Evolutionary conservation across 2,888 invertebrate genomes (phyloP), one percentile per base, ranked within the genome.

Genomic region (Drosophila setosimentum): DNA sequence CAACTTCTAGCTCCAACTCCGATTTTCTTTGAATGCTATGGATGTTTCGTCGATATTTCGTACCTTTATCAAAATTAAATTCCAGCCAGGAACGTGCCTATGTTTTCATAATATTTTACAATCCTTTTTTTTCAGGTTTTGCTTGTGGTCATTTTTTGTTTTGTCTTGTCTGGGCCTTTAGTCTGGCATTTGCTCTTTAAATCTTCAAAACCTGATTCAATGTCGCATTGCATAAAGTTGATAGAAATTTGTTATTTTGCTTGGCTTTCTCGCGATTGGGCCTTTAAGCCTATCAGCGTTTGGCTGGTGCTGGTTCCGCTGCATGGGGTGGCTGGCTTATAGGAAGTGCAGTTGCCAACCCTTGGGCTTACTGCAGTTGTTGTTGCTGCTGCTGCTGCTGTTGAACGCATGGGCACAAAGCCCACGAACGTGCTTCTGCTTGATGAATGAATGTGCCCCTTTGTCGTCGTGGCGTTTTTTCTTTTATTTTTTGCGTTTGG

Each of bases 61-160:
- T 90, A 89, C 87, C 87, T 90, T 82, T 87, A 89, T 90, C 85
- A 87, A 87, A 87, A 87, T 87, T 87, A 89, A 89, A 90, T 90
- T 87, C 88, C 89, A 64, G 48, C 68, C 55, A 48, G 45, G 64
- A 69, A 80, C 75, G 76, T 73, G 85, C 74, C 83, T 80, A 80
- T 64, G 66, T 81, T 59, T 70, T 50, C 64, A 65, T 69, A 57
- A 62, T 64, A 55, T 54, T 69, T 60, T 21, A 24, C 55, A 33
- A 64, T 42, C 30, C 16, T 60, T 50, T 49, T 66, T 59, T 42
- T 73, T 8, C 2, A 4, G 21, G 49, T 59, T 69, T 70, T 49
- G 53, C 45, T 51, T 68, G 18, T 37, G 35, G 24, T 37, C 53
- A 35, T 42, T 68, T 67, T 18, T 32, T 58, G 16, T 29, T 37